Percentiles rank a stretch among this genome's conserved stretches.
Evolutionary conservation across 2,888 invertebrate species (phyloP).

Genomic region (Ichneumon xanthorius): DNA sequence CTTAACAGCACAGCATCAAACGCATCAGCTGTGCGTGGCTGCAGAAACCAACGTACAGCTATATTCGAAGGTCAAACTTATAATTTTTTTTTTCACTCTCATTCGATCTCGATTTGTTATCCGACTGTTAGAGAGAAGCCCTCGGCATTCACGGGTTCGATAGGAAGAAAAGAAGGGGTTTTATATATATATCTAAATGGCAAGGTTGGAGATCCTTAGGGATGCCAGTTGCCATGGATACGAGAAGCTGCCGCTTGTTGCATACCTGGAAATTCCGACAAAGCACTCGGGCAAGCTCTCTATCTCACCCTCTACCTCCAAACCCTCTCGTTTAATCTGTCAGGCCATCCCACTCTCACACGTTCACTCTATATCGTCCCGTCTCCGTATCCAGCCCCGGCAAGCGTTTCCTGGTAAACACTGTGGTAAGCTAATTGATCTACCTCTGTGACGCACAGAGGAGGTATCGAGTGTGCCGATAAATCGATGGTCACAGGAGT

Average conservation of each 20-base stretch:
- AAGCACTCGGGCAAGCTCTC: slow-evolving; percentile 47
- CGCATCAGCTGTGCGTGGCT: neutral
- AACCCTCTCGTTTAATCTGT: slow-evolving; percentile 32
- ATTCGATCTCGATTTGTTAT: slow-evolving; percentile 28
- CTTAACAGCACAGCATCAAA: neutral
- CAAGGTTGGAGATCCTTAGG: slow-evolving; percentile 67
- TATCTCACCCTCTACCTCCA: slow-evolving; percentile 21
- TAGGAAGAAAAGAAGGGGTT: slow-evolving; percentile 13
- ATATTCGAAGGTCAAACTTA: neutral
- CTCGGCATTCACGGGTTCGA: slow-evolving; percentile 9
- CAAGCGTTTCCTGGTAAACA: slow-evolving; percentile 37
- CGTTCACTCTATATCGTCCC: slow-evolving; percentile 8
- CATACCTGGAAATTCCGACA: slow-evolving; percentile 67
- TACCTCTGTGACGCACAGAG: neutral
- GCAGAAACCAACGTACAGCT: neutral
- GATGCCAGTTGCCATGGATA: slow-evolving; percentile 73
- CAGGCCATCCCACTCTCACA: neutral
- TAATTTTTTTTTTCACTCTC: neutral
- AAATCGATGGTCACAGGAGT: neutral
- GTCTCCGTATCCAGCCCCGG: neutral
- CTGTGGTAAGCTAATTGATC: slow-evolving; percentile 30
- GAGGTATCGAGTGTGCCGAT: neutral
- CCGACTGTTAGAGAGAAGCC: neutral
- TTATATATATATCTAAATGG: slow-evolving; percentile 19
- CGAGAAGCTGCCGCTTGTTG: slow-evolving; percentile 73